These are phyloP conservation scores for Liopterus haemorrhoidalis DNA, from an alignment of 2,888 invertebrate species.

Conservation along the genomic window DNA sequence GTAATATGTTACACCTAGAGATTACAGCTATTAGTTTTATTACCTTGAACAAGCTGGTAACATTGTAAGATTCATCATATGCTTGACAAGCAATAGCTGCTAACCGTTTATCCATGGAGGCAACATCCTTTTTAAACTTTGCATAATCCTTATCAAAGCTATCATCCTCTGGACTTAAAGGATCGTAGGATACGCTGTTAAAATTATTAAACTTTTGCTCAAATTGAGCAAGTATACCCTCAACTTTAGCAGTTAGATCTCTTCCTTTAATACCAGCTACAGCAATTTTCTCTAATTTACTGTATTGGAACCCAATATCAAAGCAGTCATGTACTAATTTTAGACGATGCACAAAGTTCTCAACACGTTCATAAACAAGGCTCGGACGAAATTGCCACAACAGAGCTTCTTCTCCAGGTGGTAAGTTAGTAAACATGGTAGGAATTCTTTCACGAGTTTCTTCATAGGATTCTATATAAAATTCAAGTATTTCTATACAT, in stretches of 20 bases:
- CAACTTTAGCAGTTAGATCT: conserved; percentile 16
- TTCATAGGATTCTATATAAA: conserved; percentile 51
- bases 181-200: conserved; percentile 62
- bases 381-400: conserved; percentile 69
- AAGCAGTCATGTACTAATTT: conserved; percentile 63
- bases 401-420: not conserved
- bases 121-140: conserved; percentile 55
- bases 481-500: conserved; percentile 37
- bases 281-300: conserved; percentile 73
- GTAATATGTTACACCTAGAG: not conserved
- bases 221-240: conserved; percentile 35
- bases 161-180: conserved; percentile 63
- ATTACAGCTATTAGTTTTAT: conserved; percentile 34
- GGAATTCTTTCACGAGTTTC: not conserved
- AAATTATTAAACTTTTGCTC: conserved; percentile 44
- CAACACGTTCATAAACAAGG: conserved; percentile 63
- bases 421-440: too few species aligned
- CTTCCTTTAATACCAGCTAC: conserved; percentile 44
- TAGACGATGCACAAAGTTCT: conserved; percentile 58
- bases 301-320: conserved; percentile 71
- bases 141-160: conserved; percentile 61
- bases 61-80: conserved; percentile 70
- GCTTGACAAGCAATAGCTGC: conserved; percentile 75
- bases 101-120: conserved; percentile 70
- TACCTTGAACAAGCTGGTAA: conserved; percentile 59